Percentiles rank a stretch among this genome's conserved stretches.
phyloP scores from a whole-genome alignment of 2,113 vertebrate genomes.

The Dasyprocta punctata region DNA sequence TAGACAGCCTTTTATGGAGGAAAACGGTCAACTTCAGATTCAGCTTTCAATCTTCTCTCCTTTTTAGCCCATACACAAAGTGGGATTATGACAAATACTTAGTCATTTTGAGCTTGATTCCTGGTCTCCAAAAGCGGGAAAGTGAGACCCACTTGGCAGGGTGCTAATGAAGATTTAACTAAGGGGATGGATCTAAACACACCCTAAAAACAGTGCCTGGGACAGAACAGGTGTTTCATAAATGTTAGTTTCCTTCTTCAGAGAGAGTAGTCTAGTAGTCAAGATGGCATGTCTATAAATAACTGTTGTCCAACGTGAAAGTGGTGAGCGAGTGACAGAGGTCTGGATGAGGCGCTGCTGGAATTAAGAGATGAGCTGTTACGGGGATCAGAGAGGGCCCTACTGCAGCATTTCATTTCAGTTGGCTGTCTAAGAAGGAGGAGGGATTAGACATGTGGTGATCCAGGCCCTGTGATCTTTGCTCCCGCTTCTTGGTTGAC shows the following conservation, averaged over 20 bases:
- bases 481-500: background rate
- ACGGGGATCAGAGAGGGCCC: background rate
- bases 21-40: conserved; percentile 11
- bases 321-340: background rate
- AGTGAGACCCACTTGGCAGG: background rate
- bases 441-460: background rate
- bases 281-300: conserved; percentile 37
- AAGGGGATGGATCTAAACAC: background rate
- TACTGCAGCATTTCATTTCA: background rate
- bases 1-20: background rate
- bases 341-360: background rate
- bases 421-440: background rate
- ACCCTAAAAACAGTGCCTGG: background rate
- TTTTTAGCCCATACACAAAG: background rate
- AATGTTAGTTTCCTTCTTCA: conserved; percentile 44
- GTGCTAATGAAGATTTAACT: background rate
- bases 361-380: background rate
- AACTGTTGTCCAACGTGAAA: background rate
- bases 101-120: background rate
- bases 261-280: background rate
- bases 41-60: background rate
- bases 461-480: background rate
- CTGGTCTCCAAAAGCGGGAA: background rate
- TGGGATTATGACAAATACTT: background rate
- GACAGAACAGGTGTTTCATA: background rate